Evolutionary conservation across 2,113 vertebrate genomes (phyloP), one percentile per base, ranked within the genome.

Genomic region (Cercocebus atys): DNA sequence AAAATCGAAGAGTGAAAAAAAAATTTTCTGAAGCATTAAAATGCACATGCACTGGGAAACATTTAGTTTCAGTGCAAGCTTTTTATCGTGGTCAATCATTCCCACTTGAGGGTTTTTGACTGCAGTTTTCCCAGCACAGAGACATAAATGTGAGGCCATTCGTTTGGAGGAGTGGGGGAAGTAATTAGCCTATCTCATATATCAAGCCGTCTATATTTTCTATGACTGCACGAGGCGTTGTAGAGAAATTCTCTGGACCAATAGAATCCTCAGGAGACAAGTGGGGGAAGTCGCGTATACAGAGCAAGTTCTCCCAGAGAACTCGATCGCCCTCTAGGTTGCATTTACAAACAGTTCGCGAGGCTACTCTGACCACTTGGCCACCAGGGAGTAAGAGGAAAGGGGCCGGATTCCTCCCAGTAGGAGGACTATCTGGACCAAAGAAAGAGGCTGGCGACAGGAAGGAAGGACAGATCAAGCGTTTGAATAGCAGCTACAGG

Each of bases 271-370:
- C 79, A 4, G 30, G 83, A 85, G 70, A 20, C 9, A 47, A 80
- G 30, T 3, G 16, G n/a, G 57, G 61, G 12, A 23, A 59, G 59
- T 45, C 52, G 0, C 0, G 23, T n/a, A 0, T 27, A 5, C 5
- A 13, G 35, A 38, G 43, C 61, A 0, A 2, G 2, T 55, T 97
- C 93, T 96, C 68, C 11, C 17, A 35, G 98, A 95, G 97, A 95
- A 38, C 94, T 50, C 81, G 66, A 78, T 30, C 97, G 98, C 98
- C 98, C 97, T 95, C 98, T 98, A 95, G 97, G 43, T 8, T 73
- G 94, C 82, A 55, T 75, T 88, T 47, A 9, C 70, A 6, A 27
- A 57, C 80, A 73, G 45, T 81, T 22, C 27, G 35, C 40, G 59
- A 66, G 11, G 32, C 61, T 32, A 7, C 55, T 88, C 52, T 0